phyloP scores from a whole-genome alignment of 64 coral and sea anemone genomes.

The Montipora sp. region DNA sequence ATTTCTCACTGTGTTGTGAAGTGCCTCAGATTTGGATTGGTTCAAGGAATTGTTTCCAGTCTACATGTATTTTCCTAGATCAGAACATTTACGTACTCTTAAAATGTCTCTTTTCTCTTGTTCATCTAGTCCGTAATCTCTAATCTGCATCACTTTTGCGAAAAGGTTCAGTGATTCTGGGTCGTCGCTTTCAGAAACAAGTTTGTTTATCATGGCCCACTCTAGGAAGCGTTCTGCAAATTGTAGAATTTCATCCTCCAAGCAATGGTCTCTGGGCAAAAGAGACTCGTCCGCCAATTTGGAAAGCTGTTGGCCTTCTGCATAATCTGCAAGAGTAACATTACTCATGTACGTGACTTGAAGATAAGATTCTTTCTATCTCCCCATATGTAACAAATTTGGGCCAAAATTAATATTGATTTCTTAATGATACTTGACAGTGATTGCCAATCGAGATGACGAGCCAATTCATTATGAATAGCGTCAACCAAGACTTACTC shows the following conservation, averaged over 20 bases:
- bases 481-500: no score
- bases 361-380: no score
- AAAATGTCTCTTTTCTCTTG: conserved; percentile 34
- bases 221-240: conserved; percentile 69
- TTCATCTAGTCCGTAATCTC: conserved; percentile 7
- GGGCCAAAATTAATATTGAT: no score
- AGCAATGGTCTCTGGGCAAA: conserved; percentile 4
- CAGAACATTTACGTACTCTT: conserved; percentile 11
- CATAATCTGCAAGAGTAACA: conserved; percentile 14
- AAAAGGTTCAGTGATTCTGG: conserved; percentile 38
- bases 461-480: no score
- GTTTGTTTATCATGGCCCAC: conserved; percentile 68
- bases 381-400: no score
- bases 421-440: no score
- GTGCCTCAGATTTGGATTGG: no score
- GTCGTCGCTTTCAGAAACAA: conserved; percentile 31
- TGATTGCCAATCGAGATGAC: no score
- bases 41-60: no score
- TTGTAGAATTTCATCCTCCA: conserved; percentile 61
- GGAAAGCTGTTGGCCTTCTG: conserved; percentile 19
- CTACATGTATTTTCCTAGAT: not conserved
- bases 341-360: not conserved
- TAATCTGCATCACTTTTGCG: not conserved
- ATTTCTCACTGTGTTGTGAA: no score
- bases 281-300: conserved; percentile 45